Conservation (phyloP, 2,888 invertebrate genomes). For the Heterodera filipjevi region DNA sequence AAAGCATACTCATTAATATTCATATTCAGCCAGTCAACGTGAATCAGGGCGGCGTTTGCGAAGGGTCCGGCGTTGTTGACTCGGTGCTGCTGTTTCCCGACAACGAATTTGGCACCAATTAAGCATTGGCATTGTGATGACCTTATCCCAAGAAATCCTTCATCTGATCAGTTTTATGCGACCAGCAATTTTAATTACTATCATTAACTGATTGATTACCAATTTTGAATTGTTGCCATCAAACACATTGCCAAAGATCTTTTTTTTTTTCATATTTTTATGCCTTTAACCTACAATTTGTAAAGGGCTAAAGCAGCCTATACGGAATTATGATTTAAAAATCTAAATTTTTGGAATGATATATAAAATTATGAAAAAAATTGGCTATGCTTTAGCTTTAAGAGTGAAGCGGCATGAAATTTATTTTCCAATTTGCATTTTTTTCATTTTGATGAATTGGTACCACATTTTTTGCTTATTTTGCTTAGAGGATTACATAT, state of each 20-base stretch:
- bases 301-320: too few relatives aligned
- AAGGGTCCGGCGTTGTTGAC: slow-evolving; percentile 59
- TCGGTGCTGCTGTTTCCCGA: slow-evolving; percentile 30
- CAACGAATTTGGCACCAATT: slow-evolving; percentile 19
- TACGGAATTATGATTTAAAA: too few relatives aligned
- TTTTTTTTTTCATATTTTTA: too few relatives aligned
- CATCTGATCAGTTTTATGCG: background rate
- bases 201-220: background rate
- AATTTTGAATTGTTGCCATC: background rate
- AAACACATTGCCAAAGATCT: too few relatives aligned
- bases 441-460: background rate
- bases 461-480: background rate
- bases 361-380: too few relatives aligned
- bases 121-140: background rate
- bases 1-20: slow-evolving; percentile 43
- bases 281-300: too few relatives aligned
- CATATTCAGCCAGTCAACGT: slow-evolving; percentile 53
- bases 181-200: background rate
- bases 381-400: too few relatives aligned
- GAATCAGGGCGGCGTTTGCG: slow-evolving; percentile 58
- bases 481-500: background rate
- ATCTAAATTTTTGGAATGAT: too few relatives aligned
- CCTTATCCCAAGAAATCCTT: background rate
- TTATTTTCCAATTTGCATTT: too few relatives aligned
- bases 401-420: too few relatives aligned